These are phyloP conservation scores for Menidia beryllina DNA, from an alignment of 2,113 vertebrate species.

Conservation along the genomic window DNA sequence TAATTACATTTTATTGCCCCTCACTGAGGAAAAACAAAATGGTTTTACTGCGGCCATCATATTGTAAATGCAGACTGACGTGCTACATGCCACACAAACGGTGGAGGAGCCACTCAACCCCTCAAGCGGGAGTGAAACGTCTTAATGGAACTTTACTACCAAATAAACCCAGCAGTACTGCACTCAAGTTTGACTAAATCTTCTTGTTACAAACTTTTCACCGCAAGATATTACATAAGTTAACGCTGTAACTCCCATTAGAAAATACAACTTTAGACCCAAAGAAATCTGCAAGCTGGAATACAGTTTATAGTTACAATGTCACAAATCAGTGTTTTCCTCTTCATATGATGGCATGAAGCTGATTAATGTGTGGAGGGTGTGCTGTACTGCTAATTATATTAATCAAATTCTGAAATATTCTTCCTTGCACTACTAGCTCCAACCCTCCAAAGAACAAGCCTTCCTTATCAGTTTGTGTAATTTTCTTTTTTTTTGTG, in stretches of 20 bases:
- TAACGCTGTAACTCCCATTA: background rate
- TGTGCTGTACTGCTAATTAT: too few relatives aligned
- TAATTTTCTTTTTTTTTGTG: too few relatives aligned
- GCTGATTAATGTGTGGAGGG: too few relatives aligned
- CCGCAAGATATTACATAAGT: background rate
- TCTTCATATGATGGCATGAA: background rate
- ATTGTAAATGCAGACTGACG: slow-evolving; percentile 63
- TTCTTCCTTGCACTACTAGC: too few relatives aligned
- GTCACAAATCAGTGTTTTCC: background rate
- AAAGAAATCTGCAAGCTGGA: background rate
- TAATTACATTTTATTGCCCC: slow-evolving; percentile 81
- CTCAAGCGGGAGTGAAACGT: slow-evolving; percentile 22
- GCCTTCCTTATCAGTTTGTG: too few relatives aligned
- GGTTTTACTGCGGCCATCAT: slow-evolving; percentile 63
- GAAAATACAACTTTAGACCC: background rate
- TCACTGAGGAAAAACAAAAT: slow-evolving; percentile 71
- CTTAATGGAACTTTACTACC: slow-evolving; percentile 1
- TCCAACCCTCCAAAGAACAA: too few relatives aligned
- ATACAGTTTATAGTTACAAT: background rate
- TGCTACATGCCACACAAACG: slow-evolving; percentile 33
- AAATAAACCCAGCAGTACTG: slow-evolving; percentile 2
- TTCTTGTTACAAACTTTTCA: background rate
- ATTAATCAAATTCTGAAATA: too few relatives aligned
- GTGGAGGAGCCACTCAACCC: slow-evolving; percentile 24
- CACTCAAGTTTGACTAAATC: slow-evolving; percentile 5